phyloP scores from a whole-genome alignment of 1,140 invertebrate genomes.

The Drosophila bocqueti region DNA sequence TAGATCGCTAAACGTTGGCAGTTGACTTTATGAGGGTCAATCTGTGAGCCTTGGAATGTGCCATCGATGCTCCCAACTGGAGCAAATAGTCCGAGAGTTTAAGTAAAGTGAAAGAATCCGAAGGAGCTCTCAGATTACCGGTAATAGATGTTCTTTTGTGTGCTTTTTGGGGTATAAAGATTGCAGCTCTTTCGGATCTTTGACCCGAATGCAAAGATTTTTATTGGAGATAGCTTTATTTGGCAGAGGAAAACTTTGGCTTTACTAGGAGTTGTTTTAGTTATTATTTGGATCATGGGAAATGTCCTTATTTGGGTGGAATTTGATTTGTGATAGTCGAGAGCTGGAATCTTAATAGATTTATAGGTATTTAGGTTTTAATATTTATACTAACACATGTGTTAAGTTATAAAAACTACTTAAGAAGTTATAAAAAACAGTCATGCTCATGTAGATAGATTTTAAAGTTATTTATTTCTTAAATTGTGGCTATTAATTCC shows the following conservation, averaged over 20 bases:
- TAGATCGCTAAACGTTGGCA: slow-evolving; percentile 68
- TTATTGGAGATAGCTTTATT: slow-evolving; percentile 33
- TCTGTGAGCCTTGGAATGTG: slow-evolving; percentile 47
- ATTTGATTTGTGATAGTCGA: not conserved
- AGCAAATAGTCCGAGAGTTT: slow-evolving; percentile 13
- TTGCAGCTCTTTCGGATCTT: slow-evolving; percentile 17
- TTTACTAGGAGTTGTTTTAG: not conserved
- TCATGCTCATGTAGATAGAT: too few species aligned
- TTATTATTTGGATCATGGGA: slow-evolving; percentile 4
- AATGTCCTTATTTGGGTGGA: not conserved
- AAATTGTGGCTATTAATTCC: not conserved
- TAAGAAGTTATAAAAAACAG: too few species aligned
- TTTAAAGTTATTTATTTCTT: too few species aligned
- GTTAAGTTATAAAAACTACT: not conserved
- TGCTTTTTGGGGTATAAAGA: slow-evolving; percentile 4
- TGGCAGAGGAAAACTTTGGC: not conserved
- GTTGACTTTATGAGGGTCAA: slow-evolving; percentile 81
- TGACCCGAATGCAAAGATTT: slow-evolving; percentile 32
- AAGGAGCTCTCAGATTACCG: slow-evolving; percentile 29
- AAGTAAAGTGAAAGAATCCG: slow-evolving; percentile 17
- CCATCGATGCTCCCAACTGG: slow-evolving; percentile 30
- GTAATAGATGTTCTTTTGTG: slow-evolving; percentile 27
- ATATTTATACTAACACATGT: not conserved
- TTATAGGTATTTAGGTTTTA: too few species aligned
- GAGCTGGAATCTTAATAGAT: not conserved